These are phyloP conservation scores for Mystacides longicornis DNA, from an alignment of 2,888 invertebrate species.

Conservation along the genomic window DNA sequence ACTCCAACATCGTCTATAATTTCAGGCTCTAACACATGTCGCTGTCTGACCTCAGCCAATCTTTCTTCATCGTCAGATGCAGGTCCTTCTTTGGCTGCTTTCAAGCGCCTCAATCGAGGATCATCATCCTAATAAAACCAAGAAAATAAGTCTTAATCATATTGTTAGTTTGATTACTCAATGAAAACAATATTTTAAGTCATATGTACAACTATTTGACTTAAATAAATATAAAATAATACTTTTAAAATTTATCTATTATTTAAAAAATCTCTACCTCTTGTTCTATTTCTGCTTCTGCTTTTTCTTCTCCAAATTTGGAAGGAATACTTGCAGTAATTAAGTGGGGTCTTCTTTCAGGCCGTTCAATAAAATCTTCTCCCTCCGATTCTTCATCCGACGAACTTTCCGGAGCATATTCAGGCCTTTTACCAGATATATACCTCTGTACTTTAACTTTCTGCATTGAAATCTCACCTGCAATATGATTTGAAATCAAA, in stretches of 20 bases:
- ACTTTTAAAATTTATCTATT: neutral
- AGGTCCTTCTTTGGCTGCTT: constrained; percentile 41
- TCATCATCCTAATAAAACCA: constrained; percentile 56
- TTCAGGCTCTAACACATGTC: constrained; percentile 26
- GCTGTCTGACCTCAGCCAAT: constrained; percentile 36
- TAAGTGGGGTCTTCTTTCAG: constrained; percentile 40
- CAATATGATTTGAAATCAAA: constrained; percentile 28
- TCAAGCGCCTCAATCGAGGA: constrained; percentile 69
- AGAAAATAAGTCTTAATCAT: neutral
- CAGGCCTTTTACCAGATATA: constrained; percentile 95
- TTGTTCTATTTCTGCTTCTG: too few relatives aligned
- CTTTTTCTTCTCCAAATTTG: too few relatives aligned
- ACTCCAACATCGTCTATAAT: constrained; percentile 22
- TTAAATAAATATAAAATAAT: neutral
- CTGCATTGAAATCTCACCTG: constrained; percentile 96
- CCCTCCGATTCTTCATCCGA: constrained; percentile 85
- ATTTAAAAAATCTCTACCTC: too few relatives aligned
- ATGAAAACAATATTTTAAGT: too few relatives aligned
- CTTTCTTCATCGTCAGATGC: constrained; percentile 52
- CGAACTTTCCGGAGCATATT: constrained; percentile 82
- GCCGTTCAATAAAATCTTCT: constrained; percentile 74
- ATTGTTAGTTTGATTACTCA: too few relatives aligned
- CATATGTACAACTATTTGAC: too few relatives aligned
- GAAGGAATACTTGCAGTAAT: too few relatives aligned
- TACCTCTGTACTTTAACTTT: constrained; percentile 98